Base-by-base conservation (phyloP, 2,888 invertebrate genomes). In the Arctia plantaginis region DNA sequence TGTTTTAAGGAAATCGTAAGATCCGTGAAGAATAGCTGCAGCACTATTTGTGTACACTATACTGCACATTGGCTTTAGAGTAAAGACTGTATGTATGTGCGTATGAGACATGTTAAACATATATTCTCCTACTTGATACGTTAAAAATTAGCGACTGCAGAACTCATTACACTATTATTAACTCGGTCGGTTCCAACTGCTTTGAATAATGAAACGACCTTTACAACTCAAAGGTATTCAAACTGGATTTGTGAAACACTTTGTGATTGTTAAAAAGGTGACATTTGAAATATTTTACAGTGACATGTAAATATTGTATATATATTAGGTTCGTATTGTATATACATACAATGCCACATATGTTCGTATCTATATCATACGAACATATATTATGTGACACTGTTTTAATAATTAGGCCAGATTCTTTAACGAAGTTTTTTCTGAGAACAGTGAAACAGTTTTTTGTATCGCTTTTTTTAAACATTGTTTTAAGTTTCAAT, bases 161-260 rank as follows among this genome's bases (percentile, higher is more conserved):
- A 33, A 33, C 47, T 67, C 30, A 47, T 44, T 20, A 44, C 30
- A 67, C 69, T 55, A 55, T 41, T 41, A 64, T 64, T 51, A 23
- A 20, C 55, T 23, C 69, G n/a, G 55, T 44, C 66, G 44, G 59
- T 74, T 74, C 30, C 74, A 66, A 71, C 47, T 66, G 41, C 33
- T 71, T 51, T 71, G 70, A 71, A 73, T 68, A 74, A 71, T 71
- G 67, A 71, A 74, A 67, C 20, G 35, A 64, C 20, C 67, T 71
- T 23, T 69, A 44, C 62, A 66, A 70, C 71, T 67, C 74, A 74
- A 71, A 74, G 47, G 71, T 71, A 74, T 74, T 74, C 67, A 74
- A 74, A 74, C 71, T 67, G 62, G 71, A 71, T 39, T 30, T 74
- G 74, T 74, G 41, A 59, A 66, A 33, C 67, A 71, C 74, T 39